Percentiles rank a stretch among this genome's conserved stretches.
phyloP scores from a whole-genome alignment of 92 coral and sea anemone genomes.

The Pocillopora grandis region DNA sequence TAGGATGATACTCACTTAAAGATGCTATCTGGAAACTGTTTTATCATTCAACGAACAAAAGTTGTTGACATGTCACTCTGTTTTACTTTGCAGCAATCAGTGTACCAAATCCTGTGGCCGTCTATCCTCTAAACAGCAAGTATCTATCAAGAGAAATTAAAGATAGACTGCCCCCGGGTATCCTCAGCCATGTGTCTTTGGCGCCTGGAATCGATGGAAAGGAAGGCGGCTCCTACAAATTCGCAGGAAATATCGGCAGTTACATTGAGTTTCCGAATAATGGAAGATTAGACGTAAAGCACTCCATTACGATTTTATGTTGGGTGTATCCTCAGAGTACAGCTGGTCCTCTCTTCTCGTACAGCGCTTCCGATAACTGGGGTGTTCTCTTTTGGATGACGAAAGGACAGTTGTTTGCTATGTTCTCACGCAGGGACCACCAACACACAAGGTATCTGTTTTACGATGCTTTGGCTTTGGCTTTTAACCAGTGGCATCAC shows the following conservation, averaged over 20 bases:
- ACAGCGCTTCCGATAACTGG: not conserved
- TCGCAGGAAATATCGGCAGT: slow-evolving; percentile 28
- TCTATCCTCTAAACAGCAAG: slow-evolving; percentile 34
- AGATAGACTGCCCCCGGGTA: slow-evolving; percentile 8
- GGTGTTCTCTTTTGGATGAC: slow-evolving; percentile 6
- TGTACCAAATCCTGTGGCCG: slow-evolving; percentile 20
- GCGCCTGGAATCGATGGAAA: slow-evolving; percentile 40
- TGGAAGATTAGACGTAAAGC: not conserved
- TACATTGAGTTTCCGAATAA: slow-evolving; percentile 17
- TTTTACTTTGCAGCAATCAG: not conserved
- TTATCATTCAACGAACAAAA: not conserved
- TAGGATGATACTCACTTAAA: no score
- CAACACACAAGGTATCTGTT: not conserved
- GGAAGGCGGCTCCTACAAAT: slow-evolving; percentile 31
- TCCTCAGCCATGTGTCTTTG: not conserved
- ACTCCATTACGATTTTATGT: not conserved
- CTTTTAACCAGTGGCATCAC: not conserved
- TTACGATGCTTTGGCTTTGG: not conserved
- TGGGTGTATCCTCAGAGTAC: not conserved
- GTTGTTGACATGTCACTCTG: not conserved
- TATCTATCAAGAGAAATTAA: slow-evolving; percentile 17
- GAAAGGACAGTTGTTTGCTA: not conserved
- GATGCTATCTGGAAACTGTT: no score
- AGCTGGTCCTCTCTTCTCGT: not conserved
- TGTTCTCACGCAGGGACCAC: not conserved